phyloP scores from a whole-genome alignment of 2,888 invertebrate genomes.

The Ichneumoninae sp. region DNA sequence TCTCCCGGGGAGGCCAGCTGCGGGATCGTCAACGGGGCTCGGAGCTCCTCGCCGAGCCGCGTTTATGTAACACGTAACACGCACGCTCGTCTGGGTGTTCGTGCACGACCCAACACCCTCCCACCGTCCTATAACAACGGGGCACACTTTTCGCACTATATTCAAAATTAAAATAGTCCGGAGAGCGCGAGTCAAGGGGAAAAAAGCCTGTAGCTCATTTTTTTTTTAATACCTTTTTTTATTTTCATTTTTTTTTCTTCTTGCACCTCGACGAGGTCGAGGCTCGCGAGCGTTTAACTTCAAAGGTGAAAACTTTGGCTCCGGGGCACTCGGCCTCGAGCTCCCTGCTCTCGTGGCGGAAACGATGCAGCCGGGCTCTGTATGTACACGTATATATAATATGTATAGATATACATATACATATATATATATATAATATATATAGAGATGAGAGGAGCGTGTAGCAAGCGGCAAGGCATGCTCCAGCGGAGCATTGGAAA shows the following conservation, averaged over 20 bases:
- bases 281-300: constrained; percentile 62
- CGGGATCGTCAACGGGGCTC: constrained; percentile 43
- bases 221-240: constrained; percentile 25
- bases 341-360: background rate
- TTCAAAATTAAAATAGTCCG: constrained; percentile 40
- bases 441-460: background rate
- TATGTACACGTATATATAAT: constrained; percentile 5
- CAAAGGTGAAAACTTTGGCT: constrained; percentile 65
- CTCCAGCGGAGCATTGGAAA: constrained; percentile 55
- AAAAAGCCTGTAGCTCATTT: background rate
- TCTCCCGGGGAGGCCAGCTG: constrained; percentile 23
- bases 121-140: constrained; percentile 6
- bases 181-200: background rate
- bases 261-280: constrained; percentile 63
- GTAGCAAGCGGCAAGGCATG: constrained; percentile 14
- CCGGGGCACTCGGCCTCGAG: constrained; percentile 65
- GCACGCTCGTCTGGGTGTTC: background rate
- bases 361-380: constrained; percentile 3
- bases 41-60: constrained; percentile 7
- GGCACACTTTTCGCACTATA: constrained; percentile 5
- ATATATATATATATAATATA: background rate
- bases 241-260: constrained; percentile 31
- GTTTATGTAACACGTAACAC: constrained; percentile 19
- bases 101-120: background rate
- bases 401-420: background rate